A percentile compares a stretch with the other conserved stretches of the same genome.
Evolutionary conservation across 2,797 vertebrate species (phyloP).

Genomic region (Heterohyrax brucei): DNA sequence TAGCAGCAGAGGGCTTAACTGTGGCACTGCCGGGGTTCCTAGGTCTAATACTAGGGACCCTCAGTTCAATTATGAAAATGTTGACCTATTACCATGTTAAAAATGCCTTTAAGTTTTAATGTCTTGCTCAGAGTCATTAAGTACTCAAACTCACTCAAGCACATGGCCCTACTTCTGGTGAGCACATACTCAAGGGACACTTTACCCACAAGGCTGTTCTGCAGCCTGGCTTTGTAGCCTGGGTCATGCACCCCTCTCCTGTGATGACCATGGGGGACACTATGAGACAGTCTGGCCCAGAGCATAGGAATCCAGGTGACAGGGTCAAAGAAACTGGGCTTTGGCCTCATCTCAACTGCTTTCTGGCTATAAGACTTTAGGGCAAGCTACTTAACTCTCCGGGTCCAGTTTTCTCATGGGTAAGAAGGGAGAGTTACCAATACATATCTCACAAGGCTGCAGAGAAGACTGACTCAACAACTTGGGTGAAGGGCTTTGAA

Average conservation of each 20-base stretch:
- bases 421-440: neutral
- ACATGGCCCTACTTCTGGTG: neutral
- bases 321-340: neutral
- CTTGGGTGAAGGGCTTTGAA: neutral
- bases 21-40: too few species aligned
- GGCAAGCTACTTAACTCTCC: neutral
- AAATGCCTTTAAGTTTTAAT: neutral
- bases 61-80: neutral
- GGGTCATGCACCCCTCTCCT: neutral
- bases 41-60: slow-evolving; percentile 9
- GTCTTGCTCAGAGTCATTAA: neutral
- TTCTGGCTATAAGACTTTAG: neutral
- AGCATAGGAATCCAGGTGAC: neutral
- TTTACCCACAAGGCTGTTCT: neutral
- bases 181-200: neutral
- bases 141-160: neutral
- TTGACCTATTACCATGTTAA: neutral
- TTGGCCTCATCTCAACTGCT: neutral
- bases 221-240: neutral
- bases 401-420: neutral
- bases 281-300: neutral
- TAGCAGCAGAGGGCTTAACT: too few species aligned
- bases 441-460: neutral
- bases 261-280: neutral
- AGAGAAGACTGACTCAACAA: neutral